These are phyloP conservation scores for Dallia pectoralis DNA, from an alignment of 2,797 vertebrate genomes.

Conservation along the genomic window DNA sequence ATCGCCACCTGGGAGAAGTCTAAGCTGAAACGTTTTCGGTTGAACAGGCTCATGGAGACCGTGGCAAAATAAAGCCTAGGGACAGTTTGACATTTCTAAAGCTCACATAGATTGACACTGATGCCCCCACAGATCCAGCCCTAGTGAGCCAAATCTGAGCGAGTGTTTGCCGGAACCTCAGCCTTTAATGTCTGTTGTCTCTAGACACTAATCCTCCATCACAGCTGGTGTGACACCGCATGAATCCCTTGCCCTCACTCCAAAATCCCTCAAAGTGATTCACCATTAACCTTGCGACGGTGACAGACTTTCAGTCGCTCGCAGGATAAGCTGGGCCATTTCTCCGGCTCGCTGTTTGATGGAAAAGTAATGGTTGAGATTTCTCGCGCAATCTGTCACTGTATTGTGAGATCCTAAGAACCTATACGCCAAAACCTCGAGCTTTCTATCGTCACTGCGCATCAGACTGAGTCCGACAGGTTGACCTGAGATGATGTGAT, in stretches of 20 bases:
- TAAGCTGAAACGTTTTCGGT: slow-evolving; percentile 9
- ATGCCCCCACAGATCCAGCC: slow-evolving; percentile 25
- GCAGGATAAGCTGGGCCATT: slow-evolving; percentile 39
- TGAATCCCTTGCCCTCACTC: slow-evolving; percentile 28
- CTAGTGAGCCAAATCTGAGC: slow-evolving; percentile 13
- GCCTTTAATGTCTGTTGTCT: slow-evolving; percentile 48
- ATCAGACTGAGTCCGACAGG: not conserved
- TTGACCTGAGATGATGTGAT: not conserved
- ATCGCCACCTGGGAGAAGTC: not conserved
- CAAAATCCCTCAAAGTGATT: slow-evolving; percentile 63
- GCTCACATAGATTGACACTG: slow-evolving; percentile 35
- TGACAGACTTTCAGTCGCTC: slow-evolving; percentile 54
- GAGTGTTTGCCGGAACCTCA: slow-evolving; percentile 30
- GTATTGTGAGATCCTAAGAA: slow-evolving; percentile 36
- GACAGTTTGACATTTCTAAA: slow-evolving; percentile 38
- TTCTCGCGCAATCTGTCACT: slow-evolving; percentile 45
- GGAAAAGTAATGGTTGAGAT: slow-evolving; percentile 49
- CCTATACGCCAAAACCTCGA: slow-evolving; percentile 19
- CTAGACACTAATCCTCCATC: slow-evolving; percentile 49
- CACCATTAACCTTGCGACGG: slow-evolving; percentile 70
- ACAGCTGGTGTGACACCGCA: slow-evolving; percentile 51
- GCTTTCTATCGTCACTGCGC: not conserved
- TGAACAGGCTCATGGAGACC: slow-evolving; percentile 39
- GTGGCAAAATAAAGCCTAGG: slow-evolving; percentile 41
- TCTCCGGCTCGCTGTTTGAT: slow-evolving; percentile 51